Base-by-base conservation (phyloP, 1,140 invertebrate species). In the Myzus persicae region DNA sequence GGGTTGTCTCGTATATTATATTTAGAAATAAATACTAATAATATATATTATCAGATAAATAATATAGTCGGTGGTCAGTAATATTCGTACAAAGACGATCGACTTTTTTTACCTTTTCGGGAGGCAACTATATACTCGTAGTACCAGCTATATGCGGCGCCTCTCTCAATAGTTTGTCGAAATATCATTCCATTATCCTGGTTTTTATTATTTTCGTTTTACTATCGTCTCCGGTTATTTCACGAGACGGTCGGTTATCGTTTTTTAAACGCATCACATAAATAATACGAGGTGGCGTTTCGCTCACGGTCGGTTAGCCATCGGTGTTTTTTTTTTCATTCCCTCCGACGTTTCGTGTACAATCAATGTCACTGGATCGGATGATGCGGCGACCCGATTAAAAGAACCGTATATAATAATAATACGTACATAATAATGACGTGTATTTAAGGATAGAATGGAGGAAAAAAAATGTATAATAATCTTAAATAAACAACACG, bases 251-350 rank as follows among this genome's bases (percentile, higher is more conserved):
- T 88, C n/a, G 31, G 31, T 51, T 36, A 46, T 88, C 46, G 44
- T 88, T 89, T 89, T 51, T 42, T 42, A 67, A 90, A 90, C 38
- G 91, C 81, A 93, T 93, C 46, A 54, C 91, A 51, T 84, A 36
- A 51, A 84, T 93, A 93, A 93, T 84, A 40, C 76, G 91, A 93
- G 81, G 81, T 84, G 91, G 91, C 91, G 46, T 84, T 93, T 93
- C 18, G 91, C 91, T 93, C 36, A 93, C 91, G 91, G 91, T 93
- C 91, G 81, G 91, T 93, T 93, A 85, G 81, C 14, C 46, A 36
- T 40, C 22, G n/a, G 67, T 82, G 38, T 84, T 84, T 81, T 91
- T 40, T 90, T 90, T 18, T 67, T 67, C 40, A 36, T 67, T 92
- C 90, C 24, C 24, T 82, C 44, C 59, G 26, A 36, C 36, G 44